A percentile compares a stretch with the other conserved stretches of the same genome.
Conservation (phyloP, 2,113 vertebrate species). For the Echinops telfairi region DNA sequence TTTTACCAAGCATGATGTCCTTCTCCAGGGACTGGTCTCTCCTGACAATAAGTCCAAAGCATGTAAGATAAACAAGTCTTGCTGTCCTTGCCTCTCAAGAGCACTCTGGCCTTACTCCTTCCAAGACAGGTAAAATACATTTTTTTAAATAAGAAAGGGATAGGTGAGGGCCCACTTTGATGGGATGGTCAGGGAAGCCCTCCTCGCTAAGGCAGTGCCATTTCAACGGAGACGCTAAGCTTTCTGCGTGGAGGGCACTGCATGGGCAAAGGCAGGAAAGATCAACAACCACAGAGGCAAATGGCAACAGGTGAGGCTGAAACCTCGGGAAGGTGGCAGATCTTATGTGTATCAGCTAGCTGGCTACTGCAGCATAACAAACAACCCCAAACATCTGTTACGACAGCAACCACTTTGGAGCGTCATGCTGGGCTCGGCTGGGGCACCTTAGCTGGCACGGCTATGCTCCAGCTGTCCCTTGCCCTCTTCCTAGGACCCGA, state of each 20-base stretch:
- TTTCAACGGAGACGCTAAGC: background rate
- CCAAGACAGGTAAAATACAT: too few species aligned
- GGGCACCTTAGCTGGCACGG: background rate
- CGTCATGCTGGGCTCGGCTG: too few species aligned
- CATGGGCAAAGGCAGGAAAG: background rate
- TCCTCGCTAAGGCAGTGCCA: background rate
- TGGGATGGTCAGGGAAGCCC: background rate
- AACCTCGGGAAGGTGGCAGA: too few species aligned
- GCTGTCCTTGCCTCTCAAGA: too few species aligned
- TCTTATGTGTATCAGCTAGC: background rate
- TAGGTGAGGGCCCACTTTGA: too few species aligned
- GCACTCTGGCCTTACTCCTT: too few species aligned
- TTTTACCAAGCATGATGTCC: too few species aligned
- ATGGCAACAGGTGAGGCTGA: background rate
- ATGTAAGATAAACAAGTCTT: too few species aligned
- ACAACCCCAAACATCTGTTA: background rate
- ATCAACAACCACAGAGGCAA: background rate
- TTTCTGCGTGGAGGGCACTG: background rate
- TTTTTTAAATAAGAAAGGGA: too few species aligned
- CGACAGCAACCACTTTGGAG: background rate
- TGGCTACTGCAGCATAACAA: constrained; percentile 12
- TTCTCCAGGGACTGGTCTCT: too few species aligned
- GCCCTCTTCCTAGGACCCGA: background rate
- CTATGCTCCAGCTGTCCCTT: fast-evolving
- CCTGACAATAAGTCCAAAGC: too few species aligned